These are phyloP conservation scores for Tanytarsus gracilentus DNA, from an alignment of 2,888 invertebrate genomes.

Conservation along the genomic window DNA sequence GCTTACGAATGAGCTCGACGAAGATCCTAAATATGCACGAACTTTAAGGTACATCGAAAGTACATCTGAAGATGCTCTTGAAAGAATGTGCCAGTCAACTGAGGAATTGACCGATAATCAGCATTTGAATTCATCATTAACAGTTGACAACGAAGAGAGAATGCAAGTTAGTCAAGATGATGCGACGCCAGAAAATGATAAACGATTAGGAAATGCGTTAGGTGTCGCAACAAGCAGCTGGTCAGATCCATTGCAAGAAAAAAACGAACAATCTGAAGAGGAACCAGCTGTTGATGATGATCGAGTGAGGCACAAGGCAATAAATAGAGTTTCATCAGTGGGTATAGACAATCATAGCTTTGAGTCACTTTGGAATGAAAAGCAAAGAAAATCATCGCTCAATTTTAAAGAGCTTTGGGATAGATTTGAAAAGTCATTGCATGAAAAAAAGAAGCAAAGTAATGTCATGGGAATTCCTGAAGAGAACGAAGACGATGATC, in stretches of 20 bases:
- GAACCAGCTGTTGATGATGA: conserved; percentile 1
- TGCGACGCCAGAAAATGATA: conserved; percentile 9
- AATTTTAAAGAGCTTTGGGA: conserved; percentile 57
- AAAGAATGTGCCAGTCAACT: background rate
- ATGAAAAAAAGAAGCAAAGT: conserved; percentile 43
- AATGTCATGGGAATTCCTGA: conserved; percentile 40
- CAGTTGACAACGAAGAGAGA: background rate
- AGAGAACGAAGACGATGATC: conserved; percentile 5
- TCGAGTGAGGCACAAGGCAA: background rate
- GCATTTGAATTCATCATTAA: background rate
- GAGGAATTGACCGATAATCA: conserved; percentile 3
- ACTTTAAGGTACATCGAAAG: conserved; percentile 6
- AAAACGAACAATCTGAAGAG: background rate
- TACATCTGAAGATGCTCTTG: background rate
- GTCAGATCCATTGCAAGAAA: conserved; percentile 6
- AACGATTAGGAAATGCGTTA: conserved; percentile 10
- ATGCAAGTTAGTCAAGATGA: conserved; percentile 12
- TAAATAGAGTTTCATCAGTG: background rate
- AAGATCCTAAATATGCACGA: conserved; percentile 6
- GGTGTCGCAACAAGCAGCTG: background rate
- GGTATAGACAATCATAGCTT: conserved; percentile 10
- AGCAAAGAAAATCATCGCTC: conserved; percentile 31
- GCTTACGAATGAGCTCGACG: background rate
- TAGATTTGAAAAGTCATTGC: conserved; percentile 37
- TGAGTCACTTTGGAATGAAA: conserved; percentile 17